phyloP scores from a whole-genome alignment of 2,113 vertebrate species.

The Pagrus major region DNA sequence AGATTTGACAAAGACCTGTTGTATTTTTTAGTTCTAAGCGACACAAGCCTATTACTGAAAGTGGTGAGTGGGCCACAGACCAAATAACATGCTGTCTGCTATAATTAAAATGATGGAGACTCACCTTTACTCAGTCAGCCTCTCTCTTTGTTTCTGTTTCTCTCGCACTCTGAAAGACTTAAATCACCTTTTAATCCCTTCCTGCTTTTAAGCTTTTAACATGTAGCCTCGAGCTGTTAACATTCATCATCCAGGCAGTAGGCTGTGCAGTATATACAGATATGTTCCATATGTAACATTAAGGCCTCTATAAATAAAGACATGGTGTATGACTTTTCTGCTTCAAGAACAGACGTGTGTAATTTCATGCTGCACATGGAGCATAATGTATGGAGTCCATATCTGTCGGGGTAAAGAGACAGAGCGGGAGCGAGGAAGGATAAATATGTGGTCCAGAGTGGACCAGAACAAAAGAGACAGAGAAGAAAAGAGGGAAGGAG shows the following conservation, averaged over 20 bases:
- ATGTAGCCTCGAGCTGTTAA: slow-evolving; percentile 13
- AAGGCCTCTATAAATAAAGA: slow-evolving; percentile 37
- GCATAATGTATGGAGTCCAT: slow-evolving; percentile 14
- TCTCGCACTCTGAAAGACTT: slow-evolving; percentile 15
- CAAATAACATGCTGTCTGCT: slow-evolving; percentile 15
- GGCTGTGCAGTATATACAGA: slow-evolving; percentile 9
- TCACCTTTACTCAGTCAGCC: background rate
- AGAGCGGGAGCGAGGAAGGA: slow-evolving; percentile 16
- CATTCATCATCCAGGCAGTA: slow-evolving; percentile 8
- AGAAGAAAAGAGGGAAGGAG: background rate
- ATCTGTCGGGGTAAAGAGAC: slow-evolving; percentile 23
- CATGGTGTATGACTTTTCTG: background rate
- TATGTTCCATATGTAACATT: background rate
- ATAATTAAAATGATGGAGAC: slow-evolving; percentile 24
- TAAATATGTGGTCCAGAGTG: slow-evolving; percentile 1
- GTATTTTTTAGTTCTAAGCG: background rate
- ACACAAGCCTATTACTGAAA: slow-evolving; percentile 17
- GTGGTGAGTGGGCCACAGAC: slow-evolving; percentile 1
- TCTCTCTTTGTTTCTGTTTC: background rate
- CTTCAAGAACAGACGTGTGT: slow-evolving; percentile 5
- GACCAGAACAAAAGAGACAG: background rate
- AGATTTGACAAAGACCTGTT: background rate
- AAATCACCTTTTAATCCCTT: slow-evolving; percentile 24
- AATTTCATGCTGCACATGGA: slow-evolving; percentile 15
- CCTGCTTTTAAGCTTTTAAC: slow-evolving; percentile 30